Base-by-base conservation (phyloP, 2,113 vertebrate species). In the Cariama cristata region DNA sequence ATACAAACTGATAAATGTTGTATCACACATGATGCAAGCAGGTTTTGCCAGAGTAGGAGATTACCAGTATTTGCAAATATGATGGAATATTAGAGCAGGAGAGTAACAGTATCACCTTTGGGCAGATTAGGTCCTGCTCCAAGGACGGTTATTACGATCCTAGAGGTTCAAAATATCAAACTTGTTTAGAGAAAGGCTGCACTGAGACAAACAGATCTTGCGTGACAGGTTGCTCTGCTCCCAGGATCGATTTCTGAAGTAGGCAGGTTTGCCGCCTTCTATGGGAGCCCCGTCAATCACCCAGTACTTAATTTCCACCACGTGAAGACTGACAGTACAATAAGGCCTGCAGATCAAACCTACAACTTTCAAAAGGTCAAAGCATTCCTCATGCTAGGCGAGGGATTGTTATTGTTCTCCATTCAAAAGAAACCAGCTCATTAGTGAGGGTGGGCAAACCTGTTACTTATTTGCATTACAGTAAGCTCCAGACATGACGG, bases 361-460 rank as follows among this genome's bases (percentile, higher is more conserved):
- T 83, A 86, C 47, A 84, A 22, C 47, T 96, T 97, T 81, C 32
- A 88, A 62, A 80, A 90, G 68, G 81, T 86, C 88, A 92, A 85
- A 96, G 59, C 53, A 75, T 62, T 89, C 69, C 75, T 87, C 84
- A 71, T 6, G 9, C 38, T 73, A 49, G 58, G 49, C 66, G 63
- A 60, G 53, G 82, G 72, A 75, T 88, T 91, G 63, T 77, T 90
- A 77, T 7, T 79, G 47, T 59, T 87, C 72, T 47, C 40, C 1
- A 5, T 62, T 83, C 75, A 86, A 93, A 95, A 92, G 73, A 82
- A 95, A 93, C 12, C 63, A 92, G 83, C 71, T 80, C 88, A 79
- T 87, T 84, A 96, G 53, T 44, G 69, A 90, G 77, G 38, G 74
- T 60, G 68, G 63, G 42, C 72, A 96, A 94, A 79, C 69, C 68